Evolutionary conservation across 2,113 vertebrate species (phyloP).

Genomic region (Heteronetta atricapilla): DNA sequence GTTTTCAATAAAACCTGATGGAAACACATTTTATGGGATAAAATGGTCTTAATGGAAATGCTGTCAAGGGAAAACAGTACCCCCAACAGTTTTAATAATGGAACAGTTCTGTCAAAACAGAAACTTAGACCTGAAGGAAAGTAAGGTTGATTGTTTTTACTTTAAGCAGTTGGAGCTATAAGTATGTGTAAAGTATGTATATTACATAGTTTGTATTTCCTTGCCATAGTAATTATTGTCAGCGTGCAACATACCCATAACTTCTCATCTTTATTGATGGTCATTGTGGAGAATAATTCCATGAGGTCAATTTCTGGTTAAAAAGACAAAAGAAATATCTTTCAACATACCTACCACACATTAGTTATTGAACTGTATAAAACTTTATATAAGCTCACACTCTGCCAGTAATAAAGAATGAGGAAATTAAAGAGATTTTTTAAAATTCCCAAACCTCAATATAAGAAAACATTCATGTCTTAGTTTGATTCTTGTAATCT

Average conservation of each 20-base stretch:
- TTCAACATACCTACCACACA: not conserved
- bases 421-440: slow-evolving; percentile 45
- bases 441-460: not conserved
- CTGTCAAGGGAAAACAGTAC: not conserved
- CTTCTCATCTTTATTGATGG: not conserved
- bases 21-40: not conserved
- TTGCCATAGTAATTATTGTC: not conserved
- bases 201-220: not conserved
- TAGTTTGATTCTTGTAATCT: slow-evolving; percentile 11
- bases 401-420: not conserved
- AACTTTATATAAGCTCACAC: not conserved
- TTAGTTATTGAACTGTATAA: slow-evolving; percentile 33
- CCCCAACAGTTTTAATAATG: not conserved
- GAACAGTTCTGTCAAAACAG: not conserved
- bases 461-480: not conserved
- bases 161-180: not conserved
- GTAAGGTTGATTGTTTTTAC: not conserved
- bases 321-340: slow-evolving; percentile 43
- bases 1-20: not conserved
- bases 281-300: not conserved
- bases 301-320: slow-evolving; percentile 36
- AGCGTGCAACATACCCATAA: not conserved
- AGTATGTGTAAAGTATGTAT: not conserved
- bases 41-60: not conserved
- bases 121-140: not conserved